A percentile compares a stretch with the other conserved stretches of the same genome.
phyloP scores from a whole-genome alignment of 2,797 vertebrate genomes.

The Danio kyathit region DNA sequence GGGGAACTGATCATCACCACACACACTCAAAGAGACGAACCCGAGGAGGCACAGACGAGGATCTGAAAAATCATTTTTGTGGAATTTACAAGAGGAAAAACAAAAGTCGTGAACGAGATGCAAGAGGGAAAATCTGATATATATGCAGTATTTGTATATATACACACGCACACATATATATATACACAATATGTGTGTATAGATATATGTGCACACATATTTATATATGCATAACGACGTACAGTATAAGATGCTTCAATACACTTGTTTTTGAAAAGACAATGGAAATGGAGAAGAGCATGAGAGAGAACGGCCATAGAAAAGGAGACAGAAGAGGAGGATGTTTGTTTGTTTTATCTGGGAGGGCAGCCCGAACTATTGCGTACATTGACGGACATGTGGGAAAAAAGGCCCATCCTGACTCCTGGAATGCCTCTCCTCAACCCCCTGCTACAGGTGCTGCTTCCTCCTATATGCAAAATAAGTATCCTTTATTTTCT shows the following conservation, averaged over 20 bases:
- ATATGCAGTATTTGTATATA: slow-evolving; percentile 68
- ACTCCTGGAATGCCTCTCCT: slow-evolving; percentile 70
- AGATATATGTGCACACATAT: slow-evolving; percentile 64
- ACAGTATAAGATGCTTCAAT: slow-evolving; percentile 64
- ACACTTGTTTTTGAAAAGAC: slow-evolving; percentile 63
- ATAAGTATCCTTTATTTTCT: slow-evolving; percentile 78
- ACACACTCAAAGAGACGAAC: slow-evolving; percentile 41
- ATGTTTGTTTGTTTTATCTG: slow-evolving; percentile 15
- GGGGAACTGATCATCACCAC: slow-evolving; percentile 82
- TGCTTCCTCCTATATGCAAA: slow-evolving; percentile 87
- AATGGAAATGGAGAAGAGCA: slow-evolving; percentile 52
- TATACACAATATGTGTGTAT: slow-evolving; percentile 63
- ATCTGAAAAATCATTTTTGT: slow-evolving; percentile 62
- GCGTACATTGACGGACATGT: slow-evolving; percentile 51
- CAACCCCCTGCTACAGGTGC: slow-evolving; percentile 77
- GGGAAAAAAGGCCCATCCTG: slow-evolving; percentile 51
- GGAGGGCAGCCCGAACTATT: slow-evolving; percentile 53
- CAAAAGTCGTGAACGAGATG: slow-evolving; percentile 66
- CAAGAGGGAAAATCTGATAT: slow-evolving; percentile 67
- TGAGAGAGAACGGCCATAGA: slow-evolving; percentile 43
- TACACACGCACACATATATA: slow-evolving; percentile 54
- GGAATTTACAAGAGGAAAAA: slow-evolving; percentile 56
- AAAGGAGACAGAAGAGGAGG: slow-evolving; percentile 51
- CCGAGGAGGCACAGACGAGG: slow-evolving; percentile 55
- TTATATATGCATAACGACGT: slow-evolving; percentile 70